Evolutionary conservation across 2,113 vertebrate species (phyloP).

Genomic region (Edolisoma coerulescens): DNA sequence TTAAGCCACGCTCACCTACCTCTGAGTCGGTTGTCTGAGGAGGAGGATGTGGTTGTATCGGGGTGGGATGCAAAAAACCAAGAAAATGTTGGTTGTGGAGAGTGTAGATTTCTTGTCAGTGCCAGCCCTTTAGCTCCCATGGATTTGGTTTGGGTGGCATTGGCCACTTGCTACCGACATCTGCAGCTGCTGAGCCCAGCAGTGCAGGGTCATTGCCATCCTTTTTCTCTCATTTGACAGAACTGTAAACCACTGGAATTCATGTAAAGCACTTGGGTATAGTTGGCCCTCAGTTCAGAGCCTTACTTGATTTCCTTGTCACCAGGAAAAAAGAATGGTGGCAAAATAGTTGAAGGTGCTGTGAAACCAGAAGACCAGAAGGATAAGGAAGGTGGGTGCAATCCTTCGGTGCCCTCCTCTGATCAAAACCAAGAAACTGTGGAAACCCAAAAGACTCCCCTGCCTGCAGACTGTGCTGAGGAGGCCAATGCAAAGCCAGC

Average conservation of each 20-base stretch:
- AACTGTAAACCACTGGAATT: background rate
- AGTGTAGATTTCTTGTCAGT: background rate
- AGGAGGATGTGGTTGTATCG: background rate
- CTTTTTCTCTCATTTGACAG: background rate
- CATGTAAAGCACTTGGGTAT: background rate
- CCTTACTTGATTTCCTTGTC: background rate
- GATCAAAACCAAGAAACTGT: conserved; percentile 70
- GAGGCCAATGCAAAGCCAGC: conserved; percentile 58
- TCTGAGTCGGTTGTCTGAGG: background rate
- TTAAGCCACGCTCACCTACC: background rate
- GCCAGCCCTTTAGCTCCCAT: background rate
- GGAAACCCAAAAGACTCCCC: conserved; percentile 50
- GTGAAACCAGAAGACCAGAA: conserved; percentile 74
- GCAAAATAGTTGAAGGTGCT: conserved; percentile 46
- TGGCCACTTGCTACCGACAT: background rate
- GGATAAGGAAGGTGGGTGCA: conserved; percentile 61
- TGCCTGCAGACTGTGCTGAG: conserved; percentile 36
- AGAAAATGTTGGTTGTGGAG: background rate
- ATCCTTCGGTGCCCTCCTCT: conserved; percentile 54
- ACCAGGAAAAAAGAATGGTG: conserved; percentile 68
- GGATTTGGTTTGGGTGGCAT: background rate
- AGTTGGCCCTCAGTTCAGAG: background rate
- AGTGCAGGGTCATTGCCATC: background rate
- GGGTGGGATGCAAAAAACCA: background rate
- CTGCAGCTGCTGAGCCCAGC: background rate